Percentiles rank a stretch among this genome's conserved stretches.
Conservation (phyloP, 1,140 invertebrate species). For the Sminthurides bifidus region DNA sequence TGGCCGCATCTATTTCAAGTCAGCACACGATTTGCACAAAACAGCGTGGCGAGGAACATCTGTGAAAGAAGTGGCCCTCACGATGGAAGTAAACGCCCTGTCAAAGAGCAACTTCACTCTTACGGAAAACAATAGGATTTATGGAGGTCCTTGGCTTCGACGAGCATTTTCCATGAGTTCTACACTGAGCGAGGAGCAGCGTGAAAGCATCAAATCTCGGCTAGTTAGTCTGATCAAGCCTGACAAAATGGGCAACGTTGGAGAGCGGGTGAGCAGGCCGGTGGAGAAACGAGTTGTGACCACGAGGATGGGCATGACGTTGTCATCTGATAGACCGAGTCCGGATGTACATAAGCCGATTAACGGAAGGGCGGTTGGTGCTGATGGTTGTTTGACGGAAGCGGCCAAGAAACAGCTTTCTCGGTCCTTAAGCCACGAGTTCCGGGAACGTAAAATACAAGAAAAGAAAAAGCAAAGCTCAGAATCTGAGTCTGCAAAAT, state of each 20-base stretch:
- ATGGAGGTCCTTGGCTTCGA: constrained; percentile 20
- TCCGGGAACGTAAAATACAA: constrained; percentile 41
- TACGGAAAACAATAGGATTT: constrained; percentile 2
- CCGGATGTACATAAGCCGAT: constrained; percentile 8
- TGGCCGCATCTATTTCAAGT: constrained; percentile 8
- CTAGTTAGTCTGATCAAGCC: constrained; percentile 20
- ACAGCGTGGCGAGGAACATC: constrained; percentile 71
- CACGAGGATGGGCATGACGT: constrained; percentile 21
- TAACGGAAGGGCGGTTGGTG: constrained; percentile 12
- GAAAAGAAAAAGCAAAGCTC: constrained; percentile 8
- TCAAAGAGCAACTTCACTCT: constrained; percentile 15
- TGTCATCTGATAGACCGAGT: constrained; percentile 9
- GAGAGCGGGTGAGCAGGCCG: neutral
- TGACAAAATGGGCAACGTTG: neutral
- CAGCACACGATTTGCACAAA: constrained; percentile 50
- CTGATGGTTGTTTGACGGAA: constrained; percentile 39
- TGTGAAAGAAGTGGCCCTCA: constrained; percentile 59
- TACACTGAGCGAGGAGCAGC: constrained; percentile 23
- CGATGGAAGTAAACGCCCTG: constrained; percentile 38
- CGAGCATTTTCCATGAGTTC: constrained; percentile 31
- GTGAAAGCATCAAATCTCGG: constrained; percentile 23
- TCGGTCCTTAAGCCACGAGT: constrained; percentile 55
- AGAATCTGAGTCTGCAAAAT: constrained; percentile 40
- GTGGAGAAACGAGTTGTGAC: constrained; percentile 12
- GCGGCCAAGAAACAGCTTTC: constrained; percentile 59